Evolutionary conservation across 2,797 vertebrate genomes (phyloP).

Genomic region (Galaxias olidus): DNA sequence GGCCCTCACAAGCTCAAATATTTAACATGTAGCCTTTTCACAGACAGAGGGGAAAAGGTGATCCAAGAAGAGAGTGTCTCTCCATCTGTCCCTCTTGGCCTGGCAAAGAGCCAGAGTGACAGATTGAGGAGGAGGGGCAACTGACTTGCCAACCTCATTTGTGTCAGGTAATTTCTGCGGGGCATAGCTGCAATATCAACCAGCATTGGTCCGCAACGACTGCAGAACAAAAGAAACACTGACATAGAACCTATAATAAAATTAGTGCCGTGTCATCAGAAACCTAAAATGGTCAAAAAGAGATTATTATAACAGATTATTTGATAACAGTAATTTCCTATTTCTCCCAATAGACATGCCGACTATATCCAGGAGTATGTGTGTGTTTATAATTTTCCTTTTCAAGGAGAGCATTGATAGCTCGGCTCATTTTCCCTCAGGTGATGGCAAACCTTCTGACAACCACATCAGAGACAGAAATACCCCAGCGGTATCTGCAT

Average conservation of each 20-base stretch:
- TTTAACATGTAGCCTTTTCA: constrained; percentile 47
- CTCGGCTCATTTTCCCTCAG: constrained; percentile 43
- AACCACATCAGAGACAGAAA: constrained; percentile 63
- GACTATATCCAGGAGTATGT: constrained; percentile 27
- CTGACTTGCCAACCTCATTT: constrained; percentile 56
- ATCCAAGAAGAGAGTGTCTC: constrained; percentile 50
- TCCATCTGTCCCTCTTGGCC: constrained; percentile 52
- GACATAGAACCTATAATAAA: neutral
- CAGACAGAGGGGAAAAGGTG: constrained; percentile 47
- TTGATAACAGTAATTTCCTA: constrained; percentile 3
- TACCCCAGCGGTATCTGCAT: constrained; percentile 59
- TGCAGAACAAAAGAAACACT: constrained; percentile 46
- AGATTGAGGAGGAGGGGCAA: constrained; percentile 38
- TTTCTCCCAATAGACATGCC: constrained; percentile 18
- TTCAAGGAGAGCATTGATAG: constrained; percentile 42
- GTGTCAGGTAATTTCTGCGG: constrained; percentile 56
- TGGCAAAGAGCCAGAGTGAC: constrained; percentile 52
- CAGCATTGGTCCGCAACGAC: constrained; percentile 13
- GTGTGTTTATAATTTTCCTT: constrained; percentile 22
- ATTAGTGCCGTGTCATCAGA: constrained; percentile 16
- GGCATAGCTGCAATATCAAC: constrained; percentile 35
- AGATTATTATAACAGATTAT: constrained; percentile 4
- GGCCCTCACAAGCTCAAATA: constrained; percentile 29
- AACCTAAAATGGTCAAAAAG: constrained; percentile 24
- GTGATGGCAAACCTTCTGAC: constrained; percentile 68